Conservation (phyloP, 1,140 invertebrate genomes). For the Nebria ingens region DNA sequence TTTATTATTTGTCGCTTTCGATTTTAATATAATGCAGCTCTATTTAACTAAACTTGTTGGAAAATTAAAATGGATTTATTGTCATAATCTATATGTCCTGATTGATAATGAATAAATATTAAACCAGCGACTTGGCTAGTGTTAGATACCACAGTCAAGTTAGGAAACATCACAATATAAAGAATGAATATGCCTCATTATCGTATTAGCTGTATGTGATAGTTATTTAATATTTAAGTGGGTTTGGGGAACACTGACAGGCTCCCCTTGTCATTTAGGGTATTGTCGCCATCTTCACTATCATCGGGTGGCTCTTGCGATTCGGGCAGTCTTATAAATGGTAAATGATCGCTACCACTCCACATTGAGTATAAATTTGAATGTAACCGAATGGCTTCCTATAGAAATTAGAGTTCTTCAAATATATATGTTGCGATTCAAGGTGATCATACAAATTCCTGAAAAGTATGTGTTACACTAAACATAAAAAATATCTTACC, state of each 20-base stretch:
- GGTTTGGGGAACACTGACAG: slow-evolving; percentile 26
- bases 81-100: too few relatives aligned
- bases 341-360: slow-evolving; percentile 35
- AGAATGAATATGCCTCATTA: too few relatives aligned
- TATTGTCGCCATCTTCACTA: slow-evolving; percentile 31
- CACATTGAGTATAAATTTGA: slow-evolving; percentile 36
- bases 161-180: not conserved
- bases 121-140: not conserved
- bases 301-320: slow-evolving; percentile 34
- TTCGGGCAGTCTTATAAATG: slow-evolving; percentile 35
- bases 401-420: not conserved
- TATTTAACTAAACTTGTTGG: too few relatives aligned
- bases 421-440: too few relatives aligned
- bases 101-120: not conserved
- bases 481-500: slow-evolving; percentile 35
- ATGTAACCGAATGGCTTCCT: slow-evolving; percentile 31
- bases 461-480: not conserved
- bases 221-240: slow-evolving; percentile 18
- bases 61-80: too few relatives aligned
- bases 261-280: slow-evolving; percentile 26
- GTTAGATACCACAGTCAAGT: not conserved
- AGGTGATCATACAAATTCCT: not conserved
- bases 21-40: too few relatives aligned
- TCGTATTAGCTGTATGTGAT: too few relatives aligned
- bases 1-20: too few relatives aligned